These are phyloP conservation scores for Hepsetus odoe DNA, from an alignment of 2,113 vertebrate genomes.

Conservation along the genomic window DNA sequence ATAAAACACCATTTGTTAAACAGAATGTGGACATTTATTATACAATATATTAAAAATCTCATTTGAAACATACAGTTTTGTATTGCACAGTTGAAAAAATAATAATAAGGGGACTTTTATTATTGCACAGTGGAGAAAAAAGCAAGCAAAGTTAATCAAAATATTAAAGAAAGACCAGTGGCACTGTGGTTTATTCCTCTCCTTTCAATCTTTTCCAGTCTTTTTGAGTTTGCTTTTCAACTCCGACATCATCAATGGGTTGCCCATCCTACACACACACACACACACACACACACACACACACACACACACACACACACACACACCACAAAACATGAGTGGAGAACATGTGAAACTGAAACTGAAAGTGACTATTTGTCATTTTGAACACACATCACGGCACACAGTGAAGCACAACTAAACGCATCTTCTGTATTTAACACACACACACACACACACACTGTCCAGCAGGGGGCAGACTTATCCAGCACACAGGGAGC, in stretches of 20 bases:
- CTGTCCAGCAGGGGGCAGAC: no score
- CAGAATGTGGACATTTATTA: not conserved
- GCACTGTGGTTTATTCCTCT: not conserved
- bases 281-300: not conserved
- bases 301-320: no score
- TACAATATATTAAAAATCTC: not conserved
- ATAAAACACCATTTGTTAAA: not conserved
- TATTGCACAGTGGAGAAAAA: not conserved
- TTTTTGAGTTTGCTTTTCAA: constrained; percentile 78
- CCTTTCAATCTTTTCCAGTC: constrained; percentile 63
- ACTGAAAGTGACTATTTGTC: no score
- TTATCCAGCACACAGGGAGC: no score
- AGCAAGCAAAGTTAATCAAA: not conserved
- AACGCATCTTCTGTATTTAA: no score
- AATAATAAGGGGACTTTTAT: not conserved
- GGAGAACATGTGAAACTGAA: no score
- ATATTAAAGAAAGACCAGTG: not conserved
- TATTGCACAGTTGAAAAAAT: not conserved
- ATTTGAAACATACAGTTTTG: not conserved
- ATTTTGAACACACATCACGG: no score
- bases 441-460: no score
- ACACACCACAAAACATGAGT: no score
- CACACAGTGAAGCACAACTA: no score
- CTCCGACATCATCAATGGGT: constrained; percentile 74
- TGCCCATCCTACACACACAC: constrained; percentile 67